phyloP scores from a whole-genome alignment of 37 sponge, comb jelly and placozoan species.

The Hormiphora californensis region DNA sequence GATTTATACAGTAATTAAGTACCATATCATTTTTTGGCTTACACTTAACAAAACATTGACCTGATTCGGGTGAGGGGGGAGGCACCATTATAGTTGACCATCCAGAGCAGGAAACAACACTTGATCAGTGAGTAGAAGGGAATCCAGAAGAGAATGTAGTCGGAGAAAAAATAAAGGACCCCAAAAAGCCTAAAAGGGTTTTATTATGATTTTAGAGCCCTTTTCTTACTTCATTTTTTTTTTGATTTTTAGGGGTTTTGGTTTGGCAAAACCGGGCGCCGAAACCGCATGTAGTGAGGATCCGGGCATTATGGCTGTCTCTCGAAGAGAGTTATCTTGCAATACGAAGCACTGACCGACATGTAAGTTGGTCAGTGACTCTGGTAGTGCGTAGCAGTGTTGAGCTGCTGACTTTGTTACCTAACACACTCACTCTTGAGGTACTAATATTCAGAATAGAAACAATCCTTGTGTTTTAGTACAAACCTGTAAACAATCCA shows the following conservation, averaged over 20 bases:
- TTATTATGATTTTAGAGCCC: too few relatives aligned
- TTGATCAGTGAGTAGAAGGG: conserved; percentile 49
- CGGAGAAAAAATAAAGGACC: conserved; percentile 1
- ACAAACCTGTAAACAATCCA: conserved; percentile 51
- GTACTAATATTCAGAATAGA: neutral
- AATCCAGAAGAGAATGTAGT: conserved; percentile 12
- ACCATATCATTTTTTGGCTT: too few relatives aligned
- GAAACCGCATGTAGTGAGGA: neutral
- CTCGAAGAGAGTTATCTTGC: neutral
- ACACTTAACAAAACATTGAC: too few relatives aligned
- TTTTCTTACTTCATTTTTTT: neutral
- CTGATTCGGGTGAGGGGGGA: too few relatives aligned
- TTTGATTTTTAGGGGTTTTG: neutral
- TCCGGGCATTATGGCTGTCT: neutral
- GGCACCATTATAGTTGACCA: conserved; percentile 24
- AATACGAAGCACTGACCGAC: neutral
- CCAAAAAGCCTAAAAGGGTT: neutral
- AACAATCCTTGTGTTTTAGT: conserved; percentile 2
- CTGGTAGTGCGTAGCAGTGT: conserved; percentile 16
- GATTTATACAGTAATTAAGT: too few relatives aligned
- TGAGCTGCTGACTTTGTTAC: conserved; percentile 22
- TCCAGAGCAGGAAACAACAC: conserved; percentile 43
- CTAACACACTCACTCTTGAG: neutral
- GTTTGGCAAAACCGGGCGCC: neutral
- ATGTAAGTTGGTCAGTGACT: neutral